A percentile compares a stretch with the other conserved stretches of the same genome.
Evolutionary conservation across 2,113 vertebrate species (phyloP).

Genomic region (Loxodonta africana): DNA sequence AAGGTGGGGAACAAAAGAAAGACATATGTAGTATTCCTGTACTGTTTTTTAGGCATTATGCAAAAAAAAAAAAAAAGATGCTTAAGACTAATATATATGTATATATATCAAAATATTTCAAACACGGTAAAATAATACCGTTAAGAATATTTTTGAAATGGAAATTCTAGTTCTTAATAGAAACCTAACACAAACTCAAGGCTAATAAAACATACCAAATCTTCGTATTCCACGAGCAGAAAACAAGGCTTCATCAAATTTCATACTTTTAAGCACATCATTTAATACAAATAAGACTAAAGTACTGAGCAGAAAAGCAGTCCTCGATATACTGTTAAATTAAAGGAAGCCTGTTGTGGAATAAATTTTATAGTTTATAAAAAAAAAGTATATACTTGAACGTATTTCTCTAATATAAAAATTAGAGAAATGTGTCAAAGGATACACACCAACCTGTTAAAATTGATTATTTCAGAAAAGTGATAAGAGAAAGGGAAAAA

Average conservation of each 20-base stretch:
- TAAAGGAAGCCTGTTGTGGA: background rate
- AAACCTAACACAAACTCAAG: slow-evolving; percentile 54
- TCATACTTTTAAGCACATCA: slow-evolving; percentile 39
- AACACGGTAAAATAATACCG: background rate
- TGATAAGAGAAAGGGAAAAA: background rate
- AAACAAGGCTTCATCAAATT: background rate
- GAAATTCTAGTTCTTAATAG: background rate
- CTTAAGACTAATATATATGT: background rate
- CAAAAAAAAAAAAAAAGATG: background rate
- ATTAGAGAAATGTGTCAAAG: slow-evolving; percentile 24
- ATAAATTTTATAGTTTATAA: slow-evolving; percentile 6
- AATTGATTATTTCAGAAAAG: slow-evolving; percentile 45
- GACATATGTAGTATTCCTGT: background rate
- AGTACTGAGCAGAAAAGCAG: slow-evolving; percentile 31
- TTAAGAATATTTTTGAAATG: slow-evolving; percentile 41
- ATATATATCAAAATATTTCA: slow-evolving; percentile 5
- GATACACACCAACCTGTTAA: slow-evolving; percentile 16
- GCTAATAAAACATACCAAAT: slow-evolving; percentile 14
- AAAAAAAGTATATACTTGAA: background rate
- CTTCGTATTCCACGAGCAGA: slow-evolving; percentile 29
- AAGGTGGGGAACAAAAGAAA: background rate
- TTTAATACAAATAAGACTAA: slow-evolving; percentile 12
- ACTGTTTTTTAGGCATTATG: slow-evolving; percentile 10
- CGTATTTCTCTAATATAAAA: background rate
- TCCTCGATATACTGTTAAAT: background rate